These are phyloP conservation scores for Helicorthomorpha holstii DNA, from an alignment of 1,140 invertebrate species.

Conservation along the genomic window DNA sequence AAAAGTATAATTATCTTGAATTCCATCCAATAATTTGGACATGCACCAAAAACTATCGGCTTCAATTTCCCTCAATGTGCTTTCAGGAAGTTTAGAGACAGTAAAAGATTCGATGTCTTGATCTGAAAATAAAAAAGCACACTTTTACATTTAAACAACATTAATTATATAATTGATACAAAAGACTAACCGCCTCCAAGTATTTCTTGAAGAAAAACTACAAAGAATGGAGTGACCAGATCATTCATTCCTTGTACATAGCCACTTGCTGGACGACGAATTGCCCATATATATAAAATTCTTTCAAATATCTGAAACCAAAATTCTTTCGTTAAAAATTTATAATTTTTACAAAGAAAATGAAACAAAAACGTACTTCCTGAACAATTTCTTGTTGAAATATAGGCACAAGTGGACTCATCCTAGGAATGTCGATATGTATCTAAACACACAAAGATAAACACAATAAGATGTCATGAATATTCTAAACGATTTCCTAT, in stretches of 20 bases:
- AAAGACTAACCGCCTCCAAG: too few relatives aligned
- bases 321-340: slow-evolving; percentile 3
- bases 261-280: slow-evolving; percentile 94
- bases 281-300: slow-evolving; percentile 98
- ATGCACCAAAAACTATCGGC: slow-evolving; percentile 99
- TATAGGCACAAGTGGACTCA: slow-evolving; percentile 81
- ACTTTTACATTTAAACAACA: too few relatives aligned
- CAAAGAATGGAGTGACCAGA: slow-evolving; percentile 95
- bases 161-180: too few relatives aligned
- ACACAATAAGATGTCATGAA: background rate
- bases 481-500: slow-evolving; percentile 1
- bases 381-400: slow-evolving; percentile 89
- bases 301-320: slow-evolving; percentile 80
- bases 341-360: background rate
- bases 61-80: slow-evolving; percentile 72
- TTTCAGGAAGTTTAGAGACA: slow-evolving; percentile 54
- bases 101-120: slow-evolving; percentile 75
- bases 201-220: slow-evolving; percentile 94
- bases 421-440: slow-evolving; percentile 91
- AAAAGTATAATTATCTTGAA: slow-evolving; percentile 99
- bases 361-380: slow-evolving; percentile 21
- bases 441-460: slow-evolving; percentile 40
- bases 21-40: slow-evolving; percentile 93
- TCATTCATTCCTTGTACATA: slow-evolving; percentile 99
- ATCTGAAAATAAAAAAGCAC: slow-evolving; percentile 28